Base-by-base conservation (phyloP, 2,797 vertebrate species). In the Dendrocincla tyrannina region DNA sequence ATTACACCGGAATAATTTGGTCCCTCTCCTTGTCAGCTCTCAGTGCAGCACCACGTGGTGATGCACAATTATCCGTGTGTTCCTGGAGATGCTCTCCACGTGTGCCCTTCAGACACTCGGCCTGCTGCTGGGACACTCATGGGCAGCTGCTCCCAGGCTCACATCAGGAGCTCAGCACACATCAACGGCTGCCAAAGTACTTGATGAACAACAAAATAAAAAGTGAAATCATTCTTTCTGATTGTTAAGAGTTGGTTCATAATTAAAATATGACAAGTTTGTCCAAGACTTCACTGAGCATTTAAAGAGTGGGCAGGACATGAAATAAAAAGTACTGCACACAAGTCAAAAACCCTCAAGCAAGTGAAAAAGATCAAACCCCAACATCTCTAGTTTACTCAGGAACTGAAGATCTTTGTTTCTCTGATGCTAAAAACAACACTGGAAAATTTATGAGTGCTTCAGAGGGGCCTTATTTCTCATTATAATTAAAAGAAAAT, bases 31-130 rank as follows among this genome's bases (percentile, higher is more conserved):
- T 41, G 74, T 77, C 76, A 69, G 73, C 27, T 58, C 53, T 27
- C 42, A 2, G 2, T 13, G 46, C 64, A 64, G 73, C n/a, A 28
- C 0, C 1, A 41, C 0, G 2, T 7, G 23, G 37, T 14, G 79
- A 68, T 6, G 32, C 41, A n/a, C 46, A 88, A 7, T 64, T 22
- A 74, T 15, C 56, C 1, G 0, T 15, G 49, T 11, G 14, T 41
- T 68, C 60, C 72, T 83, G 53, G 60, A 86, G 66, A 28, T n/a
- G 63, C n/a, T 93, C 77, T 83, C 62, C 64, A 33, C 0, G 3
- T 24, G 22, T 17, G 58, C 46, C 89, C 91, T 56, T 10, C 66
- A 85, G 78, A 55, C 55, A 14, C 62, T 32, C 39, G 13, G 20
- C 9, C 53, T 72, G 59, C 88, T 80, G 72, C 83, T 78, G 82